Base-by-base conservation (phyloP, 2,113 vertebrate species). In the Phaethon lepturus region DNA sequence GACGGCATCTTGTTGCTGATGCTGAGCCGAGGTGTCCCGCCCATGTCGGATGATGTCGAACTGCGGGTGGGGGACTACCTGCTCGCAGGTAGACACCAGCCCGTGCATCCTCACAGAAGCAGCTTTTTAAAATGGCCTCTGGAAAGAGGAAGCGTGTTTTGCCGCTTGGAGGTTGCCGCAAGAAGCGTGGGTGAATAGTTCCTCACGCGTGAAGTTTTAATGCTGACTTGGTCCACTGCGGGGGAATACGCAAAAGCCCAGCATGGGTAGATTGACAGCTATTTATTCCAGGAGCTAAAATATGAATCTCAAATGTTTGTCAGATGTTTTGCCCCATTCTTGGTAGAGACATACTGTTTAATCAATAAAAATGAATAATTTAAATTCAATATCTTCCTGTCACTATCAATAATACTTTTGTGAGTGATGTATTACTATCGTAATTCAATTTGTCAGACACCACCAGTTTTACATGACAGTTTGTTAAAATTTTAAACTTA, bases 291-390 rank as follows among this genome's bases (percentile, higher is more conserved):
- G 86, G 59, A 97, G 94, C 74, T 96, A 91, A 97, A 97, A 96
- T 96, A 92, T 81, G 96, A 93, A 92, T 97, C 92, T 96, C 40
- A 35, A 95, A 90, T 94, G 69, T 98, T 97, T 97, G 97, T 95
- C 97, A 95, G 92, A 93, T 94, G 50, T 91, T 97, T 97, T 97
- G 78, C 89, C 67, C 95, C 68, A 40, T 98, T 97, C 90, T 92
- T 95, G 96, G 96, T 97, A 98, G 98, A 98, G 97, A 98, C 28
- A 45, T 96, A 96, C 89, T 79, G 62, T 96, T 97, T 97, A 98
- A 98, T 99, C 98, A 81, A 98, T 98, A 98, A 97, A 98, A 98
- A 98, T 98, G 98, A 98, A 98, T 98, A 98, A 98, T 98, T 98
- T 98, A 98, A 98, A 98, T 98, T 98, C 98, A 98, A 98, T 98